Evolutionary conservation across 2,888 invertebrate species (phyloP).

Genomic region (Hemithea aestivaria): DNA sequence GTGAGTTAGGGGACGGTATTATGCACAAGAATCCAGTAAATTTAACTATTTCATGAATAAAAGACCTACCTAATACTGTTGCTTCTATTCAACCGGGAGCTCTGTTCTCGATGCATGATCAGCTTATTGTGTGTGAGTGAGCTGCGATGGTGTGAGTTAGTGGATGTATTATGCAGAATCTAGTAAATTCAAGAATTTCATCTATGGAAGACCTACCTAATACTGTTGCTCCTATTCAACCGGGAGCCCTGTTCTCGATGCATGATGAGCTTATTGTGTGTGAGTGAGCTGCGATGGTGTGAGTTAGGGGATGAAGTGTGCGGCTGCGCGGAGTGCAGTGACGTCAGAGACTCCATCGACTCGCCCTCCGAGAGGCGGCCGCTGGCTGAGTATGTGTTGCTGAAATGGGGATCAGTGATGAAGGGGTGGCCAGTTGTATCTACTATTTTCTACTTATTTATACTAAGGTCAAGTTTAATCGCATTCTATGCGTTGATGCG

Average conservation of each 20-base stretch:
- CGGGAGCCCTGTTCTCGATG: conserved; percentile 81
- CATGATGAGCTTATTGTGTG: conserved; percentile 80
- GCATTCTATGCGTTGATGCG: too few relatives aligned
- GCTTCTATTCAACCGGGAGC: conserved; percentile 88
- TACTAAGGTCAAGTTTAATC: too few relatives aligned
- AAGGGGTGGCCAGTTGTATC: conserved; percentile 30
- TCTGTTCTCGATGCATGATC: conserved; percentile 80
- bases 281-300: conserved; percentile 83
- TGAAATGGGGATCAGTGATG: conserved; percentile 69
- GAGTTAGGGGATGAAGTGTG: conserved; percentile 84
- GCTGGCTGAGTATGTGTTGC: conserved; percentile 85
- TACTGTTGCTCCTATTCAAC: conserved; percentile 94
- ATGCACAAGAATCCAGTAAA: too few relatives aligned
- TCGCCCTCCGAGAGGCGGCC: conserved; percentile 93
- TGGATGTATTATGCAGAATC: too few relatives aligned
- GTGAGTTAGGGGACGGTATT: conserved; percentile 82
- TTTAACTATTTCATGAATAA: too few relatives aligned
- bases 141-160: conserved; percentile 82
- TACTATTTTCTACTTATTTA: conserved; percentile 8
- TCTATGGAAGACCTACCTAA: conserved; percentile 82
- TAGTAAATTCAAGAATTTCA: too few relatives aligned
- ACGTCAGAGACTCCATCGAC: conserved; percentile 89
- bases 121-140: conserved; percentile 82
- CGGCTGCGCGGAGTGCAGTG: conserved; percentile 88
- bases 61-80: conserved; percentile 92